Base-by-base conservation (phyloP, 1,140 invertebrate species). In the Adelges cooleyi region DNA sequence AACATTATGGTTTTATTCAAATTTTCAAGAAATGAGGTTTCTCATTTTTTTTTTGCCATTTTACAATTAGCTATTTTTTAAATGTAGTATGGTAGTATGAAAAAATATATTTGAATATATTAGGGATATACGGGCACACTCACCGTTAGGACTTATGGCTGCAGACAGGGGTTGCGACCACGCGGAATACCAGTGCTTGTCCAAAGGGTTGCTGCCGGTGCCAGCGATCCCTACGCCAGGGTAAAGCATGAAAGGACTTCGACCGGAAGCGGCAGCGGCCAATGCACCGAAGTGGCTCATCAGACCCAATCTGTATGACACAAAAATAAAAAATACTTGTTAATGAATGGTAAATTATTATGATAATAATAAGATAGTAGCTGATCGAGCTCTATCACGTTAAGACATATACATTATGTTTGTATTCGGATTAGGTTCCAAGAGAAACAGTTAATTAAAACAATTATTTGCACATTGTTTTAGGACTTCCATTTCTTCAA, bases 271-370 rank as follows among this genome's bases (percentile, higher is more conserved):
- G 53, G 74, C 80, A 71, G 72, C 86, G 48, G 80, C 87, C 67
- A 81, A 75, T 54, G 81, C 87, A 71, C 81, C 86, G 80, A 81
- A 87, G 74, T 82, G 86, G 20, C 86, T 86, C 76, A 90, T 89
- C 67, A 89, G 79, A 62, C 87, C 87, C 75, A 90, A 78, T 76
- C 87, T 90, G 80, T 1, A 82, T 82, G 67, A 70, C 69, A 70
- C 68, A 68, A 54, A 27, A 33, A 33, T 6, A 33, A 33, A 33
- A 33, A 33, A 33, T n/a, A n/a, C n/a, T n/a, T n/a, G n/a, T n/a
- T n/a, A n/a, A n/a, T n/a, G n/a, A n/a, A n/a, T n/a, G n/a, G n/a
- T n/a, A n/a, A n/a, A n/a, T n/a, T n/a, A n/a, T n/a, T n/a, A n/a
- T n/a, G n/a, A n/a, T n/a, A n/a, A n/a, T n/a, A n/a, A n/a, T n/a